Conservation (phyloP, 2,888 invertebrate species). For the Nematopogon swammerdamellus region DNA sequence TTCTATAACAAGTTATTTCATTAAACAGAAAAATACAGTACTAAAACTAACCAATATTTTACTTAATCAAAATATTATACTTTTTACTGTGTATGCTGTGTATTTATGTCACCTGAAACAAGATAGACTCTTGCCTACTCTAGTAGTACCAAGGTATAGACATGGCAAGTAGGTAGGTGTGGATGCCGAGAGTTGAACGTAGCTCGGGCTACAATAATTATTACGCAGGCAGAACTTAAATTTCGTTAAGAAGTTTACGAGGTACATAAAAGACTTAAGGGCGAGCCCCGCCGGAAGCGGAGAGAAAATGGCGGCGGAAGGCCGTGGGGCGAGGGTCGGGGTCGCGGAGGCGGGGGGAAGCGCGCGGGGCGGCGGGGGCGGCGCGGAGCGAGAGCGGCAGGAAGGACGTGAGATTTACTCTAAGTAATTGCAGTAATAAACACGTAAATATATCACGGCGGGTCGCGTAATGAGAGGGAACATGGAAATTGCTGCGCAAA, state of each 20-base stretch:
- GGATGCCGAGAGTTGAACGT: not conserved
- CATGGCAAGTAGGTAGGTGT: too few relatives aligned
- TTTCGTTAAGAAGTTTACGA: conserved; percentile 52
- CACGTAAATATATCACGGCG: conserved; percentile 56
- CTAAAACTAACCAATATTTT: too few relatives aligned
- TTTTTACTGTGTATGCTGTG: too few relatives aligned
- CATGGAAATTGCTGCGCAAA: conserved; percentile 52
- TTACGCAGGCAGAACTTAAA: not conserved
- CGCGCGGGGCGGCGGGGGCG: conserved; percentile 15
- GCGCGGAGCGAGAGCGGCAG: conserved; percentile 24
- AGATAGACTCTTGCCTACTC: too few relatives aligned
- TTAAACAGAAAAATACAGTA: too few relatives aligned
- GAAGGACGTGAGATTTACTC: conserved; percentile 59
- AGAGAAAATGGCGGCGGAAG: conserved; percentile 42
- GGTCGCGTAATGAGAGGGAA: conserved; percentile 52
- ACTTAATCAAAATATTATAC: too few relatives aligned
- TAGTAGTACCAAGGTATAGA: too few relatives aligned
- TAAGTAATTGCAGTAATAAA: conserved; percentile 61
- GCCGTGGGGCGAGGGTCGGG: conserved; percentile 43
- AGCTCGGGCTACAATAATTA: not conserved
- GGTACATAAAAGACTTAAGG: conserved; percentile 55
- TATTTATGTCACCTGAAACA: too few relatives aligned
- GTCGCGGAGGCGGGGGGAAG: conserved; percentile 13
- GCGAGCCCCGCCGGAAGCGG: conserved; percentile 53
- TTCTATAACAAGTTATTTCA: too few relatives aligned